phyloP scores from a whole-genome alignment of 1,140 invertebrate species.

The Caligus rogercresseyi region DNA sequence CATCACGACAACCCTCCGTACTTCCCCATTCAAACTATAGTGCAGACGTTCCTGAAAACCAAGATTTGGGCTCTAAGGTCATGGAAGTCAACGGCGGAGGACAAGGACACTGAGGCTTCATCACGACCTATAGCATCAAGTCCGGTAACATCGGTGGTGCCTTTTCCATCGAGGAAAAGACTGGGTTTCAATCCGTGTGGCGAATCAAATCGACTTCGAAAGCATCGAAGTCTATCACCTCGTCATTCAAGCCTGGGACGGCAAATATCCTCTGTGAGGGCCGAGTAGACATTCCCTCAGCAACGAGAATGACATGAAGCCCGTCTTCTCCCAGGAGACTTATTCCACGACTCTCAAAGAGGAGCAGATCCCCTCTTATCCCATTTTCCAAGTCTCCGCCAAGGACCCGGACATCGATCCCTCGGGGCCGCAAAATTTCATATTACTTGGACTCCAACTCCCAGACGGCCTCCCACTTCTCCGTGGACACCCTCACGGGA shows the following conservation, averaged over 20 bases:
- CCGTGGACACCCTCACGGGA: conserved; percentile 18
- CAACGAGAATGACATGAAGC: conserved; percentile 20
- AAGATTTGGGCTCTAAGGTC: conserved; percentile 55
- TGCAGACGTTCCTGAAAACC: conserved; percentile 57
- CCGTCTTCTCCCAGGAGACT: conserved; percentile 3
- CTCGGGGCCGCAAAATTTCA: conserved; percentile 45
- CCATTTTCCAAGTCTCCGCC: conserved; percentile 36
- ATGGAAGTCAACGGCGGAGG: conserved; percentile 62
- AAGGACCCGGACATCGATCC: conserved; percentile 68
- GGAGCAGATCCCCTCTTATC: conserved; percentile 5
- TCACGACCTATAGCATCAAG: conserved; percentile 57
- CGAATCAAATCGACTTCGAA: conserved; percentile 61
- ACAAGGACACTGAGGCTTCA: conserved; percentile 50
- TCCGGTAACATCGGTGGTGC: conserved; percentile 54
- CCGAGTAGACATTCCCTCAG: conserved; percentile 10
- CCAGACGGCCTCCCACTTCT: conserved; percentile 17
- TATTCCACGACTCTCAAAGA: conserved; percentile 20
- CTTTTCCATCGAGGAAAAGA: conserved; percentile 54
- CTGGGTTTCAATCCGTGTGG: conserved; percentile 59
- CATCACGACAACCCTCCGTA: conserved; percentile 67
- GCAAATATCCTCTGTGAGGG: conserved; percentile 18
- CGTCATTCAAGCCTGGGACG: conserved; percentile 28
- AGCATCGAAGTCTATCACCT: conserved; percentile 40
- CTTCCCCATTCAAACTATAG: conserved; percentile 49
- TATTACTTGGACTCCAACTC: conserved; percentile 40